Evolutionary conservation across 2,113 vertebrate species (phyloP).

Genomic region (Triplophysa rosa): DNA sequence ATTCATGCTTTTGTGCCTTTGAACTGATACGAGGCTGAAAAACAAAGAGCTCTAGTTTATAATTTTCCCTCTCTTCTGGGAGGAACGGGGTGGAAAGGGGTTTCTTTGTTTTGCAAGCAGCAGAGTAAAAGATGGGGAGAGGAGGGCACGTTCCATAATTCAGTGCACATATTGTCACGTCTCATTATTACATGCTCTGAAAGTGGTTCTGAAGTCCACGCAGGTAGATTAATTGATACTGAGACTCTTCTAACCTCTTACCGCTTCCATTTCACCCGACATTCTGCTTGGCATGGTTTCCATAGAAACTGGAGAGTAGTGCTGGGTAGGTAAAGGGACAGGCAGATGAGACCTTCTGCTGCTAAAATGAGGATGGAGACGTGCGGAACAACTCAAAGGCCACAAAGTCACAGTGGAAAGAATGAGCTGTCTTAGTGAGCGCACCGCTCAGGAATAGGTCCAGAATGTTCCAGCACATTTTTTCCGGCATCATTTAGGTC

Average conservation of each 20-base stretch:
- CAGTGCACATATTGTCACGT: conserved; percentile 19
- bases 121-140: neutral
- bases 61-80: neutral
- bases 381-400: conserved; percentile 65
- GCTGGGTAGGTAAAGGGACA: conserved; percentile 57
- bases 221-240: conserved; percentile 53
- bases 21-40: conserved; percentile 30
- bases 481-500: conserved; percentile 48
- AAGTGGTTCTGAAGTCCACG: conserved; percentile 25
- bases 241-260: conserved; percentile 31
- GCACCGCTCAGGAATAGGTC: conserved; percentile 39
- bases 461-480: conserved; percentile 52
- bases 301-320: conserved; percentile 52
- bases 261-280: conserved; percentile 42
- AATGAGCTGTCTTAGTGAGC: conserved; percentile 62
- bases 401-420: conserved; percentile 55
- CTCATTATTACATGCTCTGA: conserved; percentile 26
- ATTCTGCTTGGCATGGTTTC: conserved; percentile 55
- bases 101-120: neutral
- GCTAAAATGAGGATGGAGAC: conserved; percentile 69
- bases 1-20: conserved; percentile 36
- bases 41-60: conserved; percentile 43
- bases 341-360: conserved; percentile 57
- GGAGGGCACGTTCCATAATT: conserved; percentile 50
- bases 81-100: neutral